Conservation (phyloP, 2,797 vertebrate species). For the Knipowitschia caucasica region DNA sequence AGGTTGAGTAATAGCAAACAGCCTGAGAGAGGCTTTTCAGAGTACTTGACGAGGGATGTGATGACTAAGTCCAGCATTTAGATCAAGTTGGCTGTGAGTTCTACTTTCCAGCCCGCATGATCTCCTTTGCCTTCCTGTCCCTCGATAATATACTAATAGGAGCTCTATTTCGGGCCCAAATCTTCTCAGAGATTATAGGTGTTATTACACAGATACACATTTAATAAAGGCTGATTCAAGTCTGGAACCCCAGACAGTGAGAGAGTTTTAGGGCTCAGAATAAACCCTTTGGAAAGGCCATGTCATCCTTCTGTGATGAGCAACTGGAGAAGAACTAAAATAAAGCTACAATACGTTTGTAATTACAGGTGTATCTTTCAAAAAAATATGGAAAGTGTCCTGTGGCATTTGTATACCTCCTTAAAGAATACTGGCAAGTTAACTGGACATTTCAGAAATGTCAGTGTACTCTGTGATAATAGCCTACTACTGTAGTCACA, state of each 20-base stretch:
- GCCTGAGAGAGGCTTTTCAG: conserved; percentile 3
- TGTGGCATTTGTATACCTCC: no score
- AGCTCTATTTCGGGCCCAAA: conserved; percentile 51
- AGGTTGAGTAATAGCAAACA: conserved; percentile 9
- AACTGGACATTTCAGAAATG: no score
- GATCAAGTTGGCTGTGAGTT: conserved; percentile 13
- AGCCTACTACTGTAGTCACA: no score
- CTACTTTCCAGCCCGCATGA: conserved; percentile 24
- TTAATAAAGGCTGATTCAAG: conserved; percentile 51
- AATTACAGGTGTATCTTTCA: no score
- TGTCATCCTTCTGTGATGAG: no score
- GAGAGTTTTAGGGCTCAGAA: conserved; percentile 56
- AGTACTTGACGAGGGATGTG: not conserved
- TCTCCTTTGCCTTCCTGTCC: conserved; percentile 1
- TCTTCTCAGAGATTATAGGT: conserved; percentile 42
- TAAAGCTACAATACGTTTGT: no score
- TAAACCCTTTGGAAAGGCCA: conserved; percentile 34
- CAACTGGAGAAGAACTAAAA: no score
- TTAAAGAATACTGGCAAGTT: no score
- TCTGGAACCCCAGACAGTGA: conserved; percentile 41
- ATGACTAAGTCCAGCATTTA: conserved; percentile 5
- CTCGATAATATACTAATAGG: conserved; percentile 39
- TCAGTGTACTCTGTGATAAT: no score
- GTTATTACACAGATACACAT: conserved; percentile 51
- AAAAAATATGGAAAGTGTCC: no score